Evolutionary conservation across 2,113 vertebrate genomes (phyloP).

Genomic region (Semnornis frantzii): DNA sequence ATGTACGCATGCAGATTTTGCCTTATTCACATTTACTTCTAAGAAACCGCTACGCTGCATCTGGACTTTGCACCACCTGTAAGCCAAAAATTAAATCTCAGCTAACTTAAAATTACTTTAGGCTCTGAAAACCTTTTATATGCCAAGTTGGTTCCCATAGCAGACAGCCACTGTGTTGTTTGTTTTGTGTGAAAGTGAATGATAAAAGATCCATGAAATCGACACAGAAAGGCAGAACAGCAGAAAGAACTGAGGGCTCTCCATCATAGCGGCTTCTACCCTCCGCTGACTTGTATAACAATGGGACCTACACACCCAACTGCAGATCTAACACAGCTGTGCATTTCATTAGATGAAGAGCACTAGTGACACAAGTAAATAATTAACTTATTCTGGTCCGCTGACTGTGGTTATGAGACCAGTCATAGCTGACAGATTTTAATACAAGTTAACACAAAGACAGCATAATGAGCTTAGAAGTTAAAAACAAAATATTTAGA

Average conservation of each 20-base stretch:
- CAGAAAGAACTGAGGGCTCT: conserved; percentile 93
- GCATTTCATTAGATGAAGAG: conserved; percentile 88
- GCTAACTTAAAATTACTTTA: conserved; percentile 82
- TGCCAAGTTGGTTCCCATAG: conserved; percentile 88
- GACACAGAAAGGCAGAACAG: conserved; percentile 97
- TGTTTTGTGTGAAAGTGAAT: conserved; percentile 99
- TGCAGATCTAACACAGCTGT: conserved; percentile 94
- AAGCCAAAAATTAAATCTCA: conserved; percentile 81
- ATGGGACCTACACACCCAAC: conserved; percentile 87
- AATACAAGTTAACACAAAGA: conserved; percentile 86
- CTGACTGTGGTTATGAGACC: conserved; percentile 92
- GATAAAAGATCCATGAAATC: conserved; percentile 99
- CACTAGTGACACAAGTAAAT: conserved; percentile 94
- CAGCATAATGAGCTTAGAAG: conserved; percentile 85
- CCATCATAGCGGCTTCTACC: conserved; percentile 93
- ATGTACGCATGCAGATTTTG: neutral
- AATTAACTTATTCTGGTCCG: conserved; percentile 99
- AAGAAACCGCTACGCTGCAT: conserved; percentile 38
- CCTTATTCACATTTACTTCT: neutral
- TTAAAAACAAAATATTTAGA: conserved; percentile 88
- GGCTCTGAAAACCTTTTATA: conserved; percentile 82
- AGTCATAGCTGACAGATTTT: conserved; percentile 88
- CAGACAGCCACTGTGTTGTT: conserved; percentile 98
- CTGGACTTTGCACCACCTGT: conserved; percentile 73
- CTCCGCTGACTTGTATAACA: conserved; percentile 90